Evolutionary conservation across 2,113 vertebrate species (phyloP).

Genomic region (Tachysurus vachellii): DNA sequence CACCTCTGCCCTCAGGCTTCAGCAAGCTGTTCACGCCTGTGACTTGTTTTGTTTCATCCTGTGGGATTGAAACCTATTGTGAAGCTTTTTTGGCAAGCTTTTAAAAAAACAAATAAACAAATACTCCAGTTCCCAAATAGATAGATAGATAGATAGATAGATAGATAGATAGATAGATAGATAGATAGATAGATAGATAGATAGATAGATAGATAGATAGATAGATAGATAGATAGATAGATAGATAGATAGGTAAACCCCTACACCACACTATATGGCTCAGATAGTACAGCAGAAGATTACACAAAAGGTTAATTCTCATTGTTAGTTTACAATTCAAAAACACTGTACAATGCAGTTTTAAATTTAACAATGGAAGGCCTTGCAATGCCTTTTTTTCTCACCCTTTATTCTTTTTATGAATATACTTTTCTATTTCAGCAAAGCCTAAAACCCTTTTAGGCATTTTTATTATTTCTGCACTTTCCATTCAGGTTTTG

Average conservation of each 20-base stretch:
- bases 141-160: too few species aligned
- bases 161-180: too few species aligned
- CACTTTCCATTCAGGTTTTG: slow-evolving; percentile 2
- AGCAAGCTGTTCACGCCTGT: background rate
- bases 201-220: too few species aligned
- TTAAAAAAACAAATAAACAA: too few species aligned
- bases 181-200: too few species aligned
- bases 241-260: too few species aligned
- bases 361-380: background rate
- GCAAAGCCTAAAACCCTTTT: background rate
- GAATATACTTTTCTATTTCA: background rate
- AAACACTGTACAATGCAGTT: background rate
- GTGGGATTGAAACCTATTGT: background rate
- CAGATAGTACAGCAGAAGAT: background rate
- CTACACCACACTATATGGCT: background rate
- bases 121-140: too few species aligned
- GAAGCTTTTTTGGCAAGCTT: too few species aligned
- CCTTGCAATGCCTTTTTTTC: background rate
- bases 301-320: background rate
- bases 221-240: too few species aligned
- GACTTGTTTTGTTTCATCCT: background rate
- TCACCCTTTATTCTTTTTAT: background rate
- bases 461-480: slow-evolving; percentile 1
- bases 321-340: background rate
- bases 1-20: background rate